These are phyloP conservation scores for Turdus rufiventris DNA, from an alignment of 2,113 vertebrate species.

Conservation along the genomic window DNA sequence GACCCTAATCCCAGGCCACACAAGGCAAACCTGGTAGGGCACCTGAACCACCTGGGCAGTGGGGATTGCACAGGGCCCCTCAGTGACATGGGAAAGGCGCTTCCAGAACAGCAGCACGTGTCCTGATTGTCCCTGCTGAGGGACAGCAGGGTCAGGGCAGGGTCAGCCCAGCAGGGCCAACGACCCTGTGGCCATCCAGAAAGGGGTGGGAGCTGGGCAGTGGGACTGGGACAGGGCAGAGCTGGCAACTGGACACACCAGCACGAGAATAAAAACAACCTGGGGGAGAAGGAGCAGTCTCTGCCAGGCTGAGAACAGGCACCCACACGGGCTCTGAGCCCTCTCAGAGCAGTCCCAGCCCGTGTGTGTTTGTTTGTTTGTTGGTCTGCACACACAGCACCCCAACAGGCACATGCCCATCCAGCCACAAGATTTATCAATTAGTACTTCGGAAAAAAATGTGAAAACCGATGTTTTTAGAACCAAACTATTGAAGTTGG, in stretches of 20 bases:
- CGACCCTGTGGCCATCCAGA: neutral
- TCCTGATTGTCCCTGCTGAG: neutral
- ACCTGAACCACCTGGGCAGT: neutral
- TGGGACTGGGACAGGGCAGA: neutral
- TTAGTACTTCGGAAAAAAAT: fast-evolving
- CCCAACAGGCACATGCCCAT: fast-evolving
- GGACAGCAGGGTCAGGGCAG: neutral
- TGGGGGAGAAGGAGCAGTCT: neutral
- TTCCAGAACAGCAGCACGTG: neutral
- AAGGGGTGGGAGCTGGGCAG: neutral
- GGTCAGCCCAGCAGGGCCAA: neutral
- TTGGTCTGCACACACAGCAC: neutral
- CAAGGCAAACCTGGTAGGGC: neutral
- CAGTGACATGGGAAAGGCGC: fast-evolving
- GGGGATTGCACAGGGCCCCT: neutral
- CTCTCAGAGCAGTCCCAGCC: neutral
- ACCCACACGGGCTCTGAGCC: neutral
- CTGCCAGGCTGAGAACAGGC: neutral
- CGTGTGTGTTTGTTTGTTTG: fast-evolving
- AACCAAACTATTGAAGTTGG: neutral
- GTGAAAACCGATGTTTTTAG: neutral
- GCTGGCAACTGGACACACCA: neutral
- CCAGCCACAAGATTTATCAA: neutral
- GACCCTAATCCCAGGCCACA: neutral
- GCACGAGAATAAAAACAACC: neutral